Percentiles rank a stretch among this genome's conserved stretches.
These are phyloP conservation scores for Trichoplusia ni DNA, from an alignment of 1,140 invertebrate species.

Conservation along the genomic window DNA sequence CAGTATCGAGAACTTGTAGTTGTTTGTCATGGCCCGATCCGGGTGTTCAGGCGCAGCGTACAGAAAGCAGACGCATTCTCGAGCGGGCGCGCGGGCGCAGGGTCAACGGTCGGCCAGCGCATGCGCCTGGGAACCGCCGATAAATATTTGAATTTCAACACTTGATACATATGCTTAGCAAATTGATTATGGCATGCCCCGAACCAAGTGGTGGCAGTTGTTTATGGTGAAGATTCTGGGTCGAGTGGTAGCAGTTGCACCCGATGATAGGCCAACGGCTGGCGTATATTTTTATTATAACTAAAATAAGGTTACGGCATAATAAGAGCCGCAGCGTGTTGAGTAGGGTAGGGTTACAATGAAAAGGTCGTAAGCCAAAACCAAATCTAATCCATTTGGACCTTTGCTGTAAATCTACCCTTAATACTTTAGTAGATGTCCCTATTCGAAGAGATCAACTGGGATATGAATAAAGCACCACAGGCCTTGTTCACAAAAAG, in stretches of 20 bases:
- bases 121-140: constrained; percentile 73
- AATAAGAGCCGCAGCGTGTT: no score
- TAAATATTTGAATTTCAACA: constrained; percentile 81
- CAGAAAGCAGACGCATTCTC: constrained; percentile 65
- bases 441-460: not conserved
- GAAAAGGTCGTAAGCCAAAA: no score
- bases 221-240: constrained; percentile 61
- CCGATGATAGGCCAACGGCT: not conserved
- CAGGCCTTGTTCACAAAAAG: not conserved
- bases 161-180: constrained; percentile 79
- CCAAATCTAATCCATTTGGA: no score
- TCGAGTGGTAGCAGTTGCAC: constrained; percentile 32
- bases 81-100: constrained; percentile 52
- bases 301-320: no score
- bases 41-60: constrained; percentile 48
- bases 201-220: constrained; percentile 42
- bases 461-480: not conserved
- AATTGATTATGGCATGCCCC: constrained; percentile 72
- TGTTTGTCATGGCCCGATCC: constrained; percentile 45
- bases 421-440: no score
- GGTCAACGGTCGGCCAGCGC: constrained; percentile 74
- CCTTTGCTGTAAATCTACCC: no score
- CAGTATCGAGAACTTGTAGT: constrained; percentile 49
- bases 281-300: not conserved
- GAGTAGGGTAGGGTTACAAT: no score